Evolutionary conservation across 2,888 invertebrate species (phyloP).

Genomic region (Teleogryllus oceanicus): DNA sequence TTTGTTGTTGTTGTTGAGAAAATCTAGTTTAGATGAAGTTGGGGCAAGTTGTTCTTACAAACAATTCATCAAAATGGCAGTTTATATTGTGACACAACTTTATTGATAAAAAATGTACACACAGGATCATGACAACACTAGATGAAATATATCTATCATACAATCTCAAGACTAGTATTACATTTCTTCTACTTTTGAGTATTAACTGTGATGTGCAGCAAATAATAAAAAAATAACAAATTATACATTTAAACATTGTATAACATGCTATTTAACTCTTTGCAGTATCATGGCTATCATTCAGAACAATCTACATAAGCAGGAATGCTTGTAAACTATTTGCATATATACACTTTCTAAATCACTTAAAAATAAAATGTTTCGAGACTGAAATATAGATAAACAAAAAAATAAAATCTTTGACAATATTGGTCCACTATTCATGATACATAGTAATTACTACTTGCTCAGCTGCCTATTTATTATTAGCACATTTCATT

Average conservation of each 20-base stretch:
- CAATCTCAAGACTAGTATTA: constrained; percentile 1
- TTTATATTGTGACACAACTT: neutral
- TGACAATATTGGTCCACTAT: neutral
- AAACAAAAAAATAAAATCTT: neutral
- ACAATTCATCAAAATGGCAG: no score
- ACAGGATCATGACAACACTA: neutral
- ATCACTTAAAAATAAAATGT: neutral
- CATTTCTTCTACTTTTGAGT: neutral
- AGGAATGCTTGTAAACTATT: neutral
- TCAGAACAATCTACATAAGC: neutral
- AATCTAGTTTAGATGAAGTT: no score
- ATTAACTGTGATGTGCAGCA: neutral
- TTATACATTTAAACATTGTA: neutral
- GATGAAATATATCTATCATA: neutral
- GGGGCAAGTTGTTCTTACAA: no score
- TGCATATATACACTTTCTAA: constrained; percentile 1
- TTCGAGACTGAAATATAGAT: neutral
- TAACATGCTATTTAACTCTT: neutral
- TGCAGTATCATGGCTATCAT: neutral
- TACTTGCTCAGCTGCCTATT: neutral
- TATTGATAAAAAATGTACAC: constrained; percentile 18
- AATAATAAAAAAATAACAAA: neutral
- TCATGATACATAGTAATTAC: neutral
- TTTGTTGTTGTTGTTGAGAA: no score
- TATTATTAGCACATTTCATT: neutral